Evolutionary conservation across 2,797 vertebrate species (phyloP), one percentile per base, ranked within the genome.

Genomic region (Denticeps clupeoides): DNA sequence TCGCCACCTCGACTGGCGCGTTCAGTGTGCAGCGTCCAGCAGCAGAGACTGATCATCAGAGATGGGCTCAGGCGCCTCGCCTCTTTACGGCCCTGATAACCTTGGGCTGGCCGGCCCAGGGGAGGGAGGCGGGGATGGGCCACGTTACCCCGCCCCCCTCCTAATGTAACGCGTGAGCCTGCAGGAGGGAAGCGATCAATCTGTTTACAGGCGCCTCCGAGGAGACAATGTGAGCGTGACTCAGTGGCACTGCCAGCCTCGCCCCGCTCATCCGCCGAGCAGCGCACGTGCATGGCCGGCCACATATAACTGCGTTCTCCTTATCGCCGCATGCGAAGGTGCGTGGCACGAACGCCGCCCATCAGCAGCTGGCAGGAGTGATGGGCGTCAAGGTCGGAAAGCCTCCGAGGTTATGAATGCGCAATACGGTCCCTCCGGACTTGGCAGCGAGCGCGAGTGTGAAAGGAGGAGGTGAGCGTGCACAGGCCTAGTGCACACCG

Each of bases 91-190:
- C 29, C 1, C 29, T 16, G 15, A 7, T 37, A 37, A 37, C 33
- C 33, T 37, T 37, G 33, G 47, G 13, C 33, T 27, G 68, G 49
- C 51, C 47, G 35, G 38, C 45, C 7, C 9, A 12, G 7, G n/a
- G 6, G 6, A 7, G 13, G 19, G 25, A 29, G 9, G 15, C 12
- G 22, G 3, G 35, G 28, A 5, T 12, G 25, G 59, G 57, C 60
- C 13, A 4, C 54, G 58, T 46, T 65, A 41, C 53, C 57, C 54
- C 45, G 10, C 47, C 41, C 11, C 16, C 13, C 33, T 25, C 38
- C 40, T 67, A 70, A 73, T 53, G 49, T 65, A 65, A 51, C 55
- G 67, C 46, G 69, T 77, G 78, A 80, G 75, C 82, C 80, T 80
- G 76, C 75, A 68, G 54, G 63, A 69, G 60, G 53, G 61, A 71